Conservation (phyloP, 2,888 invertebrate genomes). For the Eupithecia subumbrata region DNA sequence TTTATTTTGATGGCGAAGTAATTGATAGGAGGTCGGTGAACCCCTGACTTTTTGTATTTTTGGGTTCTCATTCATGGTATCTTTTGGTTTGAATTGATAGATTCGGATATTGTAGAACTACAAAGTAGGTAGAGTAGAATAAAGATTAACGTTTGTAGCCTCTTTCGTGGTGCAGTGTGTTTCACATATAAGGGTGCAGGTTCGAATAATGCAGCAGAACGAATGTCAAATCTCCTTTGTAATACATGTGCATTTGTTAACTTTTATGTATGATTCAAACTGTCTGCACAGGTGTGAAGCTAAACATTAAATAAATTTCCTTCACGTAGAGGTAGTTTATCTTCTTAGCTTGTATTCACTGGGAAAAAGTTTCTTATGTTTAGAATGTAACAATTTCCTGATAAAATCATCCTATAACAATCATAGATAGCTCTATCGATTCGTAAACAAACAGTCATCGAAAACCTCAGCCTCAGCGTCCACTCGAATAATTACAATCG, state of each 20-base stretch:
- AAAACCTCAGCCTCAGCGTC: conserved; percentile 71
- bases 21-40: conserved; percentile 52
- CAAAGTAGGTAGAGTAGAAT: background rate
- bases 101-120: background rate
- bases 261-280: no score
- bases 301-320: background rate
- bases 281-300: no score
- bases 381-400: background rate
- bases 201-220: background rate
- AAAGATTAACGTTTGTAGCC: background rate
- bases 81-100: background rate
- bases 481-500: conserved; percentile 81
- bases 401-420: background rate
- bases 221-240: background rate
- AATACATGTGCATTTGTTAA: no score
- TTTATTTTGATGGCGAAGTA: conserved; percentile 62
- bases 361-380: background rate
- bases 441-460: conserved; percentile 66
- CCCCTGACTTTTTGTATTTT: conserved; percentile 46
- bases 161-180: background rate
- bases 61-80: conserved; percentile 9
- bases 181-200: background rate
- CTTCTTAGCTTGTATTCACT: background rate
- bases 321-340: background rate
- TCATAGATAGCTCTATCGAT: conserved; percentile 29